Conservation (phyloP, 2,888 invertebrate species). For the Xylocampa areola region DNA sequence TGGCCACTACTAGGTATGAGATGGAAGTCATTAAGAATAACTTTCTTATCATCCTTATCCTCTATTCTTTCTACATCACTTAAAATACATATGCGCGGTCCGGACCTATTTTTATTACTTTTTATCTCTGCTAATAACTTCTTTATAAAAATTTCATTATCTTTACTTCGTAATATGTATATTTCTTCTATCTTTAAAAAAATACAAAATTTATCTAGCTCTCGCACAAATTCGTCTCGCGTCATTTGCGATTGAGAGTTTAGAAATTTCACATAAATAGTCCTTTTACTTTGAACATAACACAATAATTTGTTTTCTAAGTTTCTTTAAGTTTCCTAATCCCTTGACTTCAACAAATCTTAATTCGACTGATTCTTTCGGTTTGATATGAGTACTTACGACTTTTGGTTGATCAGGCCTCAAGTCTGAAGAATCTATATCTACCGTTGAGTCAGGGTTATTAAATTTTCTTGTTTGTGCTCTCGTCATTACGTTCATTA, state of each 20-base stretch:
- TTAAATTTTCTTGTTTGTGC: slow-evolving; percentile 1
- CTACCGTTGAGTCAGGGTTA: not conserved
- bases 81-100: not conserved
- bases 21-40: slow-evolving; percentile 8
- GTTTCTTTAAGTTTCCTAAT: not conserved
- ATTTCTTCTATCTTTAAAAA: not conserved
- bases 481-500: not conserved
- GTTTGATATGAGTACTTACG: slow-evolving; percentile 3
- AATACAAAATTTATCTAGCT: not conserved
- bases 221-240: slow-evolving; percentile 12
- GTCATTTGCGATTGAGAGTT: slow-evolving; percentile 4
- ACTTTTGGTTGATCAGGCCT: slow-evolving; percentile 2
- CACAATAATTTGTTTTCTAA: not conserved
- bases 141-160: slow-evolving; percentile 6
- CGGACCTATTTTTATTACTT: not conserved
- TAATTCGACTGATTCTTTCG: slow-evolving; percentile 1
- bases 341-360: not conserved
- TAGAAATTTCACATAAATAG: not conserved
- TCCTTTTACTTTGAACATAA: not conserved
- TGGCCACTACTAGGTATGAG: slow-evolving; percentile 10
- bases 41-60: slow-evolving; percentile 3
- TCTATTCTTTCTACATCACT: slow-evolving; percentile 1
- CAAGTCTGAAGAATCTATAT: not conserved
- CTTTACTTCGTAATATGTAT: not conserved
- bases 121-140: not conserved